Evolutionary conservation across 2,113 vertebrate species (phyloP).

Genomic region (Platycercus adscitus): DNA sequence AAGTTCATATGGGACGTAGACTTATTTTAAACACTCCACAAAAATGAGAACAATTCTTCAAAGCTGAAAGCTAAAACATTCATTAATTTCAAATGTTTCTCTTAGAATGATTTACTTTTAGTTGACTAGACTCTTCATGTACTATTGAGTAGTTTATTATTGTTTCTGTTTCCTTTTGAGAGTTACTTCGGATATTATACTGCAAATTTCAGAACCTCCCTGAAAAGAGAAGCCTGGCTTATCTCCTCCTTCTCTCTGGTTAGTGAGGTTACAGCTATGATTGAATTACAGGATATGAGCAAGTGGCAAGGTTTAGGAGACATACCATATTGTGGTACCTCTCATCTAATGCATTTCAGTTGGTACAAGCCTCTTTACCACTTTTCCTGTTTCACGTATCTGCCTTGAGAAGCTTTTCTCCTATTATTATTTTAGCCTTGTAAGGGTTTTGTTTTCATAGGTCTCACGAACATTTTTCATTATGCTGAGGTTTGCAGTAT

Average conservation of each 20-base stretch:
- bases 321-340: not conserved
- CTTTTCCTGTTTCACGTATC: not conserved
- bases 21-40: not conserved
- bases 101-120: slow-evolving; percentile 11
- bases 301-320: not conserved
- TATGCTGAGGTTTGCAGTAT: not conserved
- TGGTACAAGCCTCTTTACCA: not conserved
- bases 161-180: slow-evolving; percentile 1
- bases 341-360: not conserved
- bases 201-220: not conserved
- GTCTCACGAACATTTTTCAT: not conserved
- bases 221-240: not conserved
- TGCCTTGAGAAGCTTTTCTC: not conserved
- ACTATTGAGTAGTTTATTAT: slow-evolving; percentile 9
- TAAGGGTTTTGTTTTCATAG: not conserved
- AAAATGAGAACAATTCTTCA: slow-evolving; percentile 31
- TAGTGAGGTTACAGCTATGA: not conserved
- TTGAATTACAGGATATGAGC: not conserved
- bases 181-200: not conserved
- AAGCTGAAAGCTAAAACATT: slow-evolving; percentile 15
- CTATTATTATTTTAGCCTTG: not conserved
- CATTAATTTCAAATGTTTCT: slow-evolving; percentile 31
- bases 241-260: not conserved
- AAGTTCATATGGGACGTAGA: not conserved
- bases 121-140: not conserved